Evolutionary conservation across 2,113 vertebrate species (phyloP).

Genomic region (Nycticorax nycticorax): DNA sequence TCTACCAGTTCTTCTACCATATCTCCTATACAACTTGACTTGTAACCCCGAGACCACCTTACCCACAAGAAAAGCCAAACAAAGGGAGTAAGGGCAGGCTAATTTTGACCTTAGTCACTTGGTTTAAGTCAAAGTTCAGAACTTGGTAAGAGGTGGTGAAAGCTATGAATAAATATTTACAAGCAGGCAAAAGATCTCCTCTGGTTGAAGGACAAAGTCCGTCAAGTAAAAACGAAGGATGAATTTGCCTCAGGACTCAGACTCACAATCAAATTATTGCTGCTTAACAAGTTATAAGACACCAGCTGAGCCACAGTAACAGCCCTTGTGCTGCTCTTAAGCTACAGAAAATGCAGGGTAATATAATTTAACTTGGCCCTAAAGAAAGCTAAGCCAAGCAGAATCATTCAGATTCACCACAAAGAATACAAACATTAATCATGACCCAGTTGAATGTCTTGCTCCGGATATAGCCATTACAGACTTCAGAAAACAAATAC

Average conservation of each 20-base stretch:
- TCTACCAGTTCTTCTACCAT: background rate
- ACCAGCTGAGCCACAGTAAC: constrained; percentile 3
- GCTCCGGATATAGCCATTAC: background rate
- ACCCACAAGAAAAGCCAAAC: background rate
- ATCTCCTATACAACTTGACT: background rate
- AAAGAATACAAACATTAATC: background rate
- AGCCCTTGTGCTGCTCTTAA: background rate
- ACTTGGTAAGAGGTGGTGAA: background rate
- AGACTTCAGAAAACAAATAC: background rate
- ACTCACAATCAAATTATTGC: background rate
- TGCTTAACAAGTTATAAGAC: constrained; percentile 42
- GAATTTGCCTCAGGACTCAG: background rate
- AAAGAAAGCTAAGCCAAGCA: background rate
- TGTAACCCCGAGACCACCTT: fast-evolving
- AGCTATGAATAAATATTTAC: background rate
- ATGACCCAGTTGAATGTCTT: background rate
- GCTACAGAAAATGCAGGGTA: background rate
- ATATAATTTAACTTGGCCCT: background rate
- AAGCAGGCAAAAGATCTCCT: background rate
- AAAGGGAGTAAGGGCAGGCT: background rate
- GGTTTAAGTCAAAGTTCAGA: background rate
- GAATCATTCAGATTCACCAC: background rate
- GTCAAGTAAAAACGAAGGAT: background rate
- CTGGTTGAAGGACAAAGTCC: background rate
- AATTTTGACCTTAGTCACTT: background rate